Evolutionary conservation across 2,797 vertebrate species (phyloP).

Genomic region (Anas acuta): DNA sequence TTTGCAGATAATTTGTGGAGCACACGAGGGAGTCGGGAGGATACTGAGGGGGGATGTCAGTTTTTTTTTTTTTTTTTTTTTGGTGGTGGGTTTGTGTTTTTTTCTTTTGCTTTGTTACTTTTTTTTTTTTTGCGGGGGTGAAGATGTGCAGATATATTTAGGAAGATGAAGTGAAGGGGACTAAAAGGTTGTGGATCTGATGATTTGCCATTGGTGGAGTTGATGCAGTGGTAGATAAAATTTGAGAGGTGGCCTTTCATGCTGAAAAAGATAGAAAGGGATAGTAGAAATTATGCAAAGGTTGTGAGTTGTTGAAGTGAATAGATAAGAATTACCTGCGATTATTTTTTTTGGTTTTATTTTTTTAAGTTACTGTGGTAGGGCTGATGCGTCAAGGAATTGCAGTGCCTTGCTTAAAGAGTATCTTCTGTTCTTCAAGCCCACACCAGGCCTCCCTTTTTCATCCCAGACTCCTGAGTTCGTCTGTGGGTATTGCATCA

Average conservation of each 20-base stretch:
- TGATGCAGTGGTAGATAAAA: background rate
- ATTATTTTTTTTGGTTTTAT: no score
- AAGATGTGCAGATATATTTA: background rate
- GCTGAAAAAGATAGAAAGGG: background rate
- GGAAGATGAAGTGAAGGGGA: background rate
- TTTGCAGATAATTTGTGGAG: background rate
- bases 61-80: no score
- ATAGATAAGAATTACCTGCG: background rate
- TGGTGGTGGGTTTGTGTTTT: background rate
- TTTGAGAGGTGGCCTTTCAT: background rate
- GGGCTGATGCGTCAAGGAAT: background rate
- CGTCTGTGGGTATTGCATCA: background rate
- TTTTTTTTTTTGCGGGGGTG: no score
- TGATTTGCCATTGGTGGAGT: background rate
- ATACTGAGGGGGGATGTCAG: background rate
- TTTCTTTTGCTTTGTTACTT: background rate
- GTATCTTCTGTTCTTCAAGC: background rate
- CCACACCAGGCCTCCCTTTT: background rate
- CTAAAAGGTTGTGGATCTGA: background rate
- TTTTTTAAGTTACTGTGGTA: background rate
- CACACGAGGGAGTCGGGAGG: rapidly evolving
- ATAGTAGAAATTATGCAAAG: background rate
- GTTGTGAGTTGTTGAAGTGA: background rate
- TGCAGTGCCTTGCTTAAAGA: background rate
- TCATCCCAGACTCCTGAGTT: background rate